Conservation (phyloP, 2,113 vertebrate genomes). For the Alces alces region DNA sequence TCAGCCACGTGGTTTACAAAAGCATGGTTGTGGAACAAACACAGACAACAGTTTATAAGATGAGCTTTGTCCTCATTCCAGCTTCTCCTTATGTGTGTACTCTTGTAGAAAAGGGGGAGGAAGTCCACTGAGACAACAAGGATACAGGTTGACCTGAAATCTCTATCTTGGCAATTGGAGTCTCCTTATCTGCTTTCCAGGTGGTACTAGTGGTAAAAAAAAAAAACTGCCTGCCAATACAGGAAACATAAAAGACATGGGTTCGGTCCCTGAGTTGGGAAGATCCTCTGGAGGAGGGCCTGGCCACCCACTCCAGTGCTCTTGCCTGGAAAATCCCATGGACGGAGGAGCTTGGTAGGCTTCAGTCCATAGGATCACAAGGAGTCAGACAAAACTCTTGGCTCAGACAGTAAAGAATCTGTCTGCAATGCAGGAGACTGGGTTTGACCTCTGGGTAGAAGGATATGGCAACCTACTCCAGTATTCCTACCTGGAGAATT, state of each 20-base stretch:
- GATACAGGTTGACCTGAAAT: not conserved
- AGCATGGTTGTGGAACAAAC: not conserved
- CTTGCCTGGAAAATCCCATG: not conserved
- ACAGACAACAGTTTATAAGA: not conserved
- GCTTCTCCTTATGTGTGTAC: not conserved
- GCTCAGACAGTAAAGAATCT: not conserved
- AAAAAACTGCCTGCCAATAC: not conserved
- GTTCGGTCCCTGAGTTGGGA: not conserved
- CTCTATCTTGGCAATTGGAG: not conserved
- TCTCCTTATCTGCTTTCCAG: not conserved
- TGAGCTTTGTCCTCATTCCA: too few species aligned
- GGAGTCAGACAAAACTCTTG: not conserved
- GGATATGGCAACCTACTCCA: not conserved
- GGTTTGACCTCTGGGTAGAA: not conserved
- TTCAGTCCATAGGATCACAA: rapidly evolving
- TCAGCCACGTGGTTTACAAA: not conserved
- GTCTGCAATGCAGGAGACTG: not conserved
- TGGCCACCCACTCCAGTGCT: not conserved
- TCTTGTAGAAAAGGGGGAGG: not conserved
- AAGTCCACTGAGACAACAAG: not conserved
- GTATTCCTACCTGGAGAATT: not conserved
- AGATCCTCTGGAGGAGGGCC: not conserved
- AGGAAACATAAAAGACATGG: not conserved
- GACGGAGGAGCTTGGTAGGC: not conserved
- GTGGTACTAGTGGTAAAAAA: not conserved